These are phyloP conservation scores for Melangyna quadrimaculata DNA, from an alignment of 2,888 invertebrate species.

Conservation along the genomic window DNA sequence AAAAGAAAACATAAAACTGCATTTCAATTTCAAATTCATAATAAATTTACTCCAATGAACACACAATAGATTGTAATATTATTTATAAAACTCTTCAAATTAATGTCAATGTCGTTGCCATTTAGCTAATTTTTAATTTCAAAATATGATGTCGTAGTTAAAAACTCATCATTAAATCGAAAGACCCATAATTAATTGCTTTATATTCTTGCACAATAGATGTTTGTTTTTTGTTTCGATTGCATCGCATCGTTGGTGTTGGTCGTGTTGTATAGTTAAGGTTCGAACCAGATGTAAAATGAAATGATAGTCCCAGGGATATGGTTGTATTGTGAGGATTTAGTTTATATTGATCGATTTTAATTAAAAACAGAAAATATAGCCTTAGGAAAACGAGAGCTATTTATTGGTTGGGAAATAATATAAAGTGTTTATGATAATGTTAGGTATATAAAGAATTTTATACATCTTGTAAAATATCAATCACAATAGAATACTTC, in stretches of 20 bases:
- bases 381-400: too few relatives aligned
- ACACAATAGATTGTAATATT: too few relatives aligned
- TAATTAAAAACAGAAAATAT: too few relatives aligned
- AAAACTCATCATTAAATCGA: constrained; percentile 3
- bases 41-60: constrained; percentile 9
- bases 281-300: constrained; percentile 3
- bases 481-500: too few relatives aligned
- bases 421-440: too few relatives aligned
- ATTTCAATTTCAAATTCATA: constrained; percentile 33
- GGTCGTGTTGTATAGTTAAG: not conserved
- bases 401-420: too few relatives aligned
- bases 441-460: too few relatives aligned
- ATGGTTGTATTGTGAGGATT: not conserved
- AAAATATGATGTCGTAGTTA: constrained; percentile 27
- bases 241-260: constrained; percentile 2
- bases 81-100: constrained; percentile 32
- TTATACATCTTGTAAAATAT: too few relatives aligned
- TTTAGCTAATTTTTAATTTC: constrained; percentile 43
- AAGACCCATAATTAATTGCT: constrained; percentile 46
- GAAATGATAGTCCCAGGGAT: not conserved
- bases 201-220: constrained; percentile 45
- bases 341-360: not conserved
- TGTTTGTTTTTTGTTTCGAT: not conserved
- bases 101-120: constrained; percentile 65
- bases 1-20: constrained; percentile 19